Evolutionary conservation across 2,888 invertebrate genomes (phyloP).

Genomic region (Polydesmus complanatus): DNA sequence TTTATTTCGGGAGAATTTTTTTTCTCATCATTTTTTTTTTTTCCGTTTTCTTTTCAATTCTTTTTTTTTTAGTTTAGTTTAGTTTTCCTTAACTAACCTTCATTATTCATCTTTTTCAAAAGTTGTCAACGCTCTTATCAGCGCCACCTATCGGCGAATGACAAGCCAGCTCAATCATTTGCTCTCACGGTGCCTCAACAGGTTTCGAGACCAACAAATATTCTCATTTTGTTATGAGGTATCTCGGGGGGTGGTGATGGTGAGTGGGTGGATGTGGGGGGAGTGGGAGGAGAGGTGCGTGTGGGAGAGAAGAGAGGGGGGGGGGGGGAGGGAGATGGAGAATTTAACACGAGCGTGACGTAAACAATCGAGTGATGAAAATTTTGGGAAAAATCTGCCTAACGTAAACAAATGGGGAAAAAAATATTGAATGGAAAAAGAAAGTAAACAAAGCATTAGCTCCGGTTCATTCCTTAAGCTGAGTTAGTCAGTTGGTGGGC

Average conservation of each 20-base stretch:
- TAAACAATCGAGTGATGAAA: too few species aligned
- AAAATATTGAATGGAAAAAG: too few species aligned
- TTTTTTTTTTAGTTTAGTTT: neutral
- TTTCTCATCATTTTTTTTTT: neutral
- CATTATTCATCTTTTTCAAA: neutral
- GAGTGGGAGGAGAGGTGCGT: conserved; percentile 7
- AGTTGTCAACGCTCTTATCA: neutral
- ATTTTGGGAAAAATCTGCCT: too few species aligned
- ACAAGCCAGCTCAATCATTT: neutral
- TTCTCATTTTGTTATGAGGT: neutral
- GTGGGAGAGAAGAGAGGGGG: conserved; percentile 11
- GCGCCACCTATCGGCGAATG: neutral
- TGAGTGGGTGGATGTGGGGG: neutral
- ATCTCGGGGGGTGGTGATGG: conserved; percentile 6
- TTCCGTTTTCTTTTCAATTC: neutral
- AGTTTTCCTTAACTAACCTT: neutral
- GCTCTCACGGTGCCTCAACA: too few species aligned
- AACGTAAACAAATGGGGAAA: too few species aligned
- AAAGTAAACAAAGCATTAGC: too few species aligned
- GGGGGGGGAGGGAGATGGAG: conserved; percentile 1
- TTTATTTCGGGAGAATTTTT: too few species aligned
- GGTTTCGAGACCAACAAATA: too few species aligned
- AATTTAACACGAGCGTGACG: too few species aligned
- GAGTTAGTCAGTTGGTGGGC: too few species aligned
- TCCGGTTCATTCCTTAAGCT: too few species aligned